Percentiles rank a stretch among this genome's conserved stretches.
phyloP scores from a whole-genome alignment of 1,140 invertebrate genomes.

The Zaprionus africanus region DNA sequence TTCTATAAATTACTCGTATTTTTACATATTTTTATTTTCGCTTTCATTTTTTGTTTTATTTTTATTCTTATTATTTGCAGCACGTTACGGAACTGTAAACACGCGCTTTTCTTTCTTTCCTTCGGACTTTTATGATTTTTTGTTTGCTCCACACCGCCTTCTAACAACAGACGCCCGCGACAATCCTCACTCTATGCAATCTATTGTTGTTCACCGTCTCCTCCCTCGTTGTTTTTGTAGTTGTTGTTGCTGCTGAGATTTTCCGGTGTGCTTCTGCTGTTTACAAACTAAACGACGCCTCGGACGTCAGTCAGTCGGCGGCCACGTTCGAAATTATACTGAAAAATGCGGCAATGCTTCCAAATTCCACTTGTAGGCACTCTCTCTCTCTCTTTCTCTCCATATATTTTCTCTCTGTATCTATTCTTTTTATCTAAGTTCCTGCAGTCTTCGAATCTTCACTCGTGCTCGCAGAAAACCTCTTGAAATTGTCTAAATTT shows the following conservation, averaged over 20 bases:
- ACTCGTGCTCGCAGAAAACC: slow-evolving; percentile 50
- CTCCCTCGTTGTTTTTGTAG: not conserved
- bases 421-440: slow-evolving; percentile 24
- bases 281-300: slow-evolving; percentile 37
- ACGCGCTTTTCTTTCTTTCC: slow-evolving; percentile 41
- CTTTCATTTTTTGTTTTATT: slow-evolving; percentile 10
- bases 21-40: slow-evolving; percentile 54
- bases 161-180: slow-evolving; percentile 19
- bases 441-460: slow-evolving; percentile 15
- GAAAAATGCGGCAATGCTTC: slow-evolving; percentile 73
- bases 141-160: slow-evolving; percentile 8
- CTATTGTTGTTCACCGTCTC: slow-evolving; percentile 21
- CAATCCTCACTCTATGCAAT: slow-evolving; percentile 21
- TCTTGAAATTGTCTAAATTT: slow-evolving; percentile 73
- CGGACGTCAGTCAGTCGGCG: slow-evolving; percentile 62
- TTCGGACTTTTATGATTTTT: slow-evolving; percentile 15
- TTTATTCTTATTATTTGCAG: slow-evolving; percentile 32
- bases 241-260: slow-evolving; percentile 46
- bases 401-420: slow-evolving; percentile 5
- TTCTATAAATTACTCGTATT: slow-evolving; percentile 55
- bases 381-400: slow-evolving; percentile 42
- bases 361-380: slow-evolving; percentile 74
- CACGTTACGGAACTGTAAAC: slow-evolving; percentile 55
- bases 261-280: slow-evolving; percentile 51
- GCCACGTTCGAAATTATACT: slow-evolving; percentile 73